Base-by-base conservation (phyloP, 2,797 vertebrate genomes). In the Meriones psammophilus region DNA sequence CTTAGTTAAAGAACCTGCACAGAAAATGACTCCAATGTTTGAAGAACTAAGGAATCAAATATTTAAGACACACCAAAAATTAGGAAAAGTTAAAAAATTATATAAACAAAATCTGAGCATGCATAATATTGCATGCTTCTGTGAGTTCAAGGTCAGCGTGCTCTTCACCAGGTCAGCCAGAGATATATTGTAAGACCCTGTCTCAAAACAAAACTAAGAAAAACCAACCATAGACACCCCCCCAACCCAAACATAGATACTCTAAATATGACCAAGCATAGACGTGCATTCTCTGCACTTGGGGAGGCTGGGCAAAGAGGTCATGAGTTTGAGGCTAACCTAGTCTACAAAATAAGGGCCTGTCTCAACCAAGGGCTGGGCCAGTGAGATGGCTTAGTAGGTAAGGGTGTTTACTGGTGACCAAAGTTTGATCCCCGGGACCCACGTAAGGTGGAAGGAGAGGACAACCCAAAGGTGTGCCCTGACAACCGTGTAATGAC, bases 31-130 rank as follows among this genome's bases (percentile, higher is more conserved):
- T 22, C n/a, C n/a, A n/a, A 24, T 20, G 33, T 18, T 79, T 36
- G 78, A 58, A 80, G 54, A 80, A 80, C 33, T 14, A 80, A 58
- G 18, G 54, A 79, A 78, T 73, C 71, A 39, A 73, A 73, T 39
- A 79, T 58, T 79, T 79, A 79, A 79, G 77, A n/a, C 50, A 79
- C n/a, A n/a, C 20, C 30, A 58, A 79, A 56, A n/a, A n/a, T 79
- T 56, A 56, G 18, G 77, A n/a, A 58, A n/a, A 58, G 39, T 39
- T 15, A 39, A 81, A 81, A 81, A 71, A 86, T 71, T 95, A 94
- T n/a, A 83, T 22, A 94, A 86, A 42, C 71, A 80, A 94, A 91
- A 85, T 69, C 77, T 76, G 84, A 18, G 17, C 62, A 50, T 13
- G 62, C 2, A 68, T 84, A 42, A 10, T 78, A 28, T 78, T 46